These are phyloP conservation scores for Limnephilus auricula DNA, from an alignment of 2,888 invertebrate genomes.

Conservation along the genomic window DNA sequence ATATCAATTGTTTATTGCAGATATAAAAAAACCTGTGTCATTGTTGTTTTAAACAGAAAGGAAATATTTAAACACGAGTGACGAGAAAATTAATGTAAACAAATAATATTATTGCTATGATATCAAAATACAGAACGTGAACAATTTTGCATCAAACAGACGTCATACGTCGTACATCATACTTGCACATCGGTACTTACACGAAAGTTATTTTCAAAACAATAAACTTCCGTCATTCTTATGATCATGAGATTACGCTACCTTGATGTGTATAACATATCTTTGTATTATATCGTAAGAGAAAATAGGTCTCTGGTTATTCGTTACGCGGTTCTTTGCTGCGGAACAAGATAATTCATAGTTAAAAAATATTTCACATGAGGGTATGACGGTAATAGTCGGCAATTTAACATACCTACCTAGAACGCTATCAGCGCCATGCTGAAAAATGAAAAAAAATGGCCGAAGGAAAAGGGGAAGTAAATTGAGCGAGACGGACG, in stretches of 20 bases:
- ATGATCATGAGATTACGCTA: no score
- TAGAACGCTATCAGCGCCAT: constrained; percentile 49
- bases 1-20: not conserved
- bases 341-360: not conserved
- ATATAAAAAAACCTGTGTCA: not conserved
- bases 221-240: not conserved
- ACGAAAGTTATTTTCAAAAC: not conserved
- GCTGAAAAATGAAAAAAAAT: constrained; percentile 61
- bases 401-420: constrained; percentile 16
- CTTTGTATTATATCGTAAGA: not conserved
- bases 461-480: constrained; percentile 61
- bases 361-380: constrained; percentile 2
- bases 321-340: not conserved
- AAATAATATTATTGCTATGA: not conserved
- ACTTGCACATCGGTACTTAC: not conserved
- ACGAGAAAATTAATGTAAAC: not conserved
- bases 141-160: not conserved
- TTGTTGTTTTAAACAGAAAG: not conserved
- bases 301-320: not conserved
- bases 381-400: constrained; percentile 9
- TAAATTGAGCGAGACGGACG: constrained; percentile 65
- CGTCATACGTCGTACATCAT: not conserved
- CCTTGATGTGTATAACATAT: no score
- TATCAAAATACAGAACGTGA: not conserved
- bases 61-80: not conserved